A percentile compares a stretch with the other conserved stretches of the same genome.
These are phyloP conservation scores for Drosophila eohydei DNA, from an alignment of 2,888 invertebrate genomes.

Conservation along the genomic window DNA sequence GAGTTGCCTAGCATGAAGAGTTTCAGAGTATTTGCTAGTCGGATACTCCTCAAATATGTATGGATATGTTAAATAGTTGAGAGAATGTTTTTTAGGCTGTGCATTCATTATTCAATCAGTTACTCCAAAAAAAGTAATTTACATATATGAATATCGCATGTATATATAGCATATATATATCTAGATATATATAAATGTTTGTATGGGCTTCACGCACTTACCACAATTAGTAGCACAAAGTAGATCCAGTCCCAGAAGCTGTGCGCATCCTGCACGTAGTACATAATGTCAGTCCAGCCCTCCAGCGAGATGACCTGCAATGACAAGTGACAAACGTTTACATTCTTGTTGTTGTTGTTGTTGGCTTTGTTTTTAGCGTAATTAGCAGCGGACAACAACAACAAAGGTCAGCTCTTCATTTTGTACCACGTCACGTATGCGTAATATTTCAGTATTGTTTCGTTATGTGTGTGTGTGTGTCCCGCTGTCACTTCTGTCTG, in stretches of 20 bases:
- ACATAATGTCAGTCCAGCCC: constrained; percentile 99
- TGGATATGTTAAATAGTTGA: not conserved
- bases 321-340: constrained; percentile 3
- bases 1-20: too few relatives aligned
- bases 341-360: not conserved
- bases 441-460: constrained; percentile 45
- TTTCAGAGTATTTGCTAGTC: not conserved
- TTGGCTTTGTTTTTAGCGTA: constrained; percentile 36
- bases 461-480: constrained; percentile 1
- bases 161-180: not conserved
- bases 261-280: constrained; percentile 99
- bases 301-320: constrained; percentile 98
- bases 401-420: constrained; percentile 13
- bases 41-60: not conserved
- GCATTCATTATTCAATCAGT: not conserved
- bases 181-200: not conserved
- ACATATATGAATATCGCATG: not conserved
- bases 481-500: not conserved
- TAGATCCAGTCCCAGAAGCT: constrained; percentile 99
- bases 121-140: not conserved
- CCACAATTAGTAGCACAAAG: constrained; percentile 99
- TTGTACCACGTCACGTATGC: constrained; percentile 66
- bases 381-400: constrained; percentile 37
- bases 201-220: constrained; percentile 86
- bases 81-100: not conserved